phyloP scores from a whole-genome alignment of 2,113 vertebrate genomes.

The Lepisosteus oculatus region DNA sequence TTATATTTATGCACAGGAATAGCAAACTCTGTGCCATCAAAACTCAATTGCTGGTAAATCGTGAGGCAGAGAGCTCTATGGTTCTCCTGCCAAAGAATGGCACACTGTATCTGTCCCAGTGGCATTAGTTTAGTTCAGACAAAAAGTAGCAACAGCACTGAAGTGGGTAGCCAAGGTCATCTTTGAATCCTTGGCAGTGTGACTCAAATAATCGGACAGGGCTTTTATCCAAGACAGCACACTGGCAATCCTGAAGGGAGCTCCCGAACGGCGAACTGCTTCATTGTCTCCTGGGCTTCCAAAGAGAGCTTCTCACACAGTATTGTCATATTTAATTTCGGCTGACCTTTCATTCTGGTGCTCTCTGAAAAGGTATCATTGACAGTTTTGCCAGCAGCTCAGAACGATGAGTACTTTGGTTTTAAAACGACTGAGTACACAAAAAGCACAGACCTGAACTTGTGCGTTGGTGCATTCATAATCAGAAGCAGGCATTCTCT shows the following conservation, averaged over 20 bases:
- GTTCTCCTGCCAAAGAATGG: too few species aligned
- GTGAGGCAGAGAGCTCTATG: too few species aligned
- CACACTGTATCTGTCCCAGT: not conserved
- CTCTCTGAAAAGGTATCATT: not conserved
- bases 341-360: not conserved
- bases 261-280: not conserved
- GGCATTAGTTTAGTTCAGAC: not conserved
- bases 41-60: too few species aligned
- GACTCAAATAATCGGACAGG: conserved; percentile 3
- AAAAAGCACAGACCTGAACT: not conserved
- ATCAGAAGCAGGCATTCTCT: too few species aligned
- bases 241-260: not conserved
- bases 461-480: not conserved
- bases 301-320: not conserved
- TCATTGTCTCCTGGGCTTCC: not conserved
- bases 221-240: not conserved
- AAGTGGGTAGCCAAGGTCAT: not conserved
- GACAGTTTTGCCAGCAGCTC: not conserved
- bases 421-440: too few species aligned
- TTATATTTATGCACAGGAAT: too few species aligned
- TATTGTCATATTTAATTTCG: not conserved
- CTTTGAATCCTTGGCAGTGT: not conserved
- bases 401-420: too few species aligned
- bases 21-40: not conserved
- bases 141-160: not conserved